Conservation (phyloP, 2,113 vertebrate species). For the Nothoprocta pentlandii region DNA sequence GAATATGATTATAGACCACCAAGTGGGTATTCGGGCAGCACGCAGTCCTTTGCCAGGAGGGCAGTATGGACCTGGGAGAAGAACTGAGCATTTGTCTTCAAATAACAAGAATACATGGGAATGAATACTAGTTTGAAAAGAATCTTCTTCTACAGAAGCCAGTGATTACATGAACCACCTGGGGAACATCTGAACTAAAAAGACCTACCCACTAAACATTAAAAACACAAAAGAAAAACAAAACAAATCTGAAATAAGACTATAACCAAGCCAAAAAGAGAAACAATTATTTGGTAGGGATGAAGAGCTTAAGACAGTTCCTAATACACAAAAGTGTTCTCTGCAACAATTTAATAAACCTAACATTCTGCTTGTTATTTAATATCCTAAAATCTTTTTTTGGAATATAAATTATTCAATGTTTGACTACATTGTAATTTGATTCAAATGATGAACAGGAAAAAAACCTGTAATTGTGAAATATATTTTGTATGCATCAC, state of each 20-base stretch:
- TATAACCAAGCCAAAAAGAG: background rate
- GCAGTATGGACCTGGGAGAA: background rate
- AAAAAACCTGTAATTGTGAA: conserved; percentile 54
- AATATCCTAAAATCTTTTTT: conserved; percentile 53
- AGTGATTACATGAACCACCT: background rate
- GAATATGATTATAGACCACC: background rate
- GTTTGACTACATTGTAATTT: conserved; percentile 40
- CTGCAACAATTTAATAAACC: conserved; percentile 40
- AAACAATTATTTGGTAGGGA: conserved; percentile 2
- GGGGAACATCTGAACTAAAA: background rate
- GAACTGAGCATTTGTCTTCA: background rate
- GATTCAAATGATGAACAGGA: conserved; percentile 35
- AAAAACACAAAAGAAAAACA: background rate
- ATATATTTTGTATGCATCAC: conserved; percentile 42
- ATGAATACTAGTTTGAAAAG: background rate
- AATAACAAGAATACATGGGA: background rate
- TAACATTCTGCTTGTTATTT: conserved; percentile 47
- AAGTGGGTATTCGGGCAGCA: background rate
- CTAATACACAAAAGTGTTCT: background rate
- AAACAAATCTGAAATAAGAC: background rate
- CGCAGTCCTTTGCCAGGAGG: background rate
- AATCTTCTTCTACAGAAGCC: background rate
- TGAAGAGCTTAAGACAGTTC: background rate
- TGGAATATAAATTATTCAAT: conserved; percentile 66
- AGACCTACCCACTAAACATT: background rate